Percentiles rank a stretch among this genome's conserved stretches.
phyloP scores from a whole-genome alignment of 92 coral and sea anemone genomes.

The Umimayanthus chanpuru region DNA sequence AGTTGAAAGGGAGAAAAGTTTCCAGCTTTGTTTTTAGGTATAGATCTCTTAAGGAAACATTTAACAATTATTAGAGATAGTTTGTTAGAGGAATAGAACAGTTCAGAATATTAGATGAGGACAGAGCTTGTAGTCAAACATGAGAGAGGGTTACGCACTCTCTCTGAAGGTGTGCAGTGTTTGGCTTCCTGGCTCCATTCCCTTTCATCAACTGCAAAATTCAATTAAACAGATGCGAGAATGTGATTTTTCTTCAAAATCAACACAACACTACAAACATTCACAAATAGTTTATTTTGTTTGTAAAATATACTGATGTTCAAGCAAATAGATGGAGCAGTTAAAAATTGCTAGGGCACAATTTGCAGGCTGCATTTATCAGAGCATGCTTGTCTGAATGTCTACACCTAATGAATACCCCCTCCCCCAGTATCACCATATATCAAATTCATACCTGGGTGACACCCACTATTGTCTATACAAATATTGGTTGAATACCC shows the following conservation, averaged over 20 bases:
- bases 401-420: too few species aligned
- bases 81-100: too few species aligned
- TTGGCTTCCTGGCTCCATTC: slow-evolving; percentile 69
- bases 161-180: slow-evolving; percentile 74
- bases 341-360: background rate
- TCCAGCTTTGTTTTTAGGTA: too few species aligned
- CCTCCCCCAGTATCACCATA: too few species aligned
- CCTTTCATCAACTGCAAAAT: slow-evolving; percentile 76
- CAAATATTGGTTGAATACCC: background rate
- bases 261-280: background rate
- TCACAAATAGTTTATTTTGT: background rate
- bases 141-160: slow-evolving; percentile 68
- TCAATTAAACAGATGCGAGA: background rate
- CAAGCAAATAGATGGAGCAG: background rate
- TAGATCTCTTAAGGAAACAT: too few species aligned
- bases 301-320: background rate
- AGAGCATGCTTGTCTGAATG: too few species aligned
- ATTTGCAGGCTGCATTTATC: too few species aligned
- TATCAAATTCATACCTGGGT: too few species aligned
- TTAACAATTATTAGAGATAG: too few species aligned
- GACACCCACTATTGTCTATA: too few species aligned
- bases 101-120: too few species aligned
- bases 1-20: too few species aligned
- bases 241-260: background rate
- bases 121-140: background rate